Evolutionary conservation across 2,113 vertebrate species (phyloP).

Genomic region (Tetraodon nigroviridis): DNA sequence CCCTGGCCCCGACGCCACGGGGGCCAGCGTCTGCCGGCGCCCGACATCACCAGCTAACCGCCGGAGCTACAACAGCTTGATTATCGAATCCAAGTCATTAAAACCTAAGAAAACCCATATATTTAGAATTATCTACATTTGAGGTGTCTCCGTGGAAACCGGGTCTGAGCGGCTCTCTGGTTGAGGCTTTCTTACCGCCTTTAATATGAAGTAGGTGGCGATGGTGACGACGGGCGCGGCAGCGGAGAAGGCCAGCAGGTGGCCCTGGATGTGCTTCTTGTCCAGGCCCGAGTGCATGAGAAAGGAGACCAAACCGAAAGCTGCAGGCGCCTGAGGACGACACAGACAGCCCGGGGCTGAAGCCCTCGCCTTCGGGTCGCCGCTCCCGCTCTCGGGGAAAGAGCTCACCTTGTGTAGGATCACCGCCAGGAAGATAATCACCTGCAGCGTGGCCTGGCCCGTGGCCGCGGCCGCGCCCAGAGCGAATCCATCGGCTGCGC

Average conservation of each 20-base stretch:
- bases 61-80: too few relatives aligned
- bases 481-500: conserved; percentile 78
- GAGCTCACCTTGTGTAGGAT: conserved; percentile 78
- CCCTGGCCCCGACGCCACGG: too few relatives aligned
- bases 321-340: conserved; percentile 71
- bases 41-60: too few relatives aligned
- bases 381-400: not conserved
- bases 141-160: too few relatives aligned
- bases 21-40: too few relatives aligned
- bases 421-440: conserved; percentile 78
- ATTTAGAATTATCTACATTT: too few relatives aligned
- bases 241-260: conserved; percentile 75
- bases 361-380: too few relatives aligned
- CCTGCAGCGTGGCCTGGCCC: conserved; percentile 72
- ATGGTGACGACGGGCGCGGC: conserved; percentile 74
- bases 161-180: too few relatives aligned
- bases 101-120: too few relatives aligned
- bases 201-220: conserved; percentile 73
- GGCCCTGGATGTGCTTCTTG: conserved; percentile 72
- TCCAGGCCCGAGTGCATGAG: conserved; percentile 76
- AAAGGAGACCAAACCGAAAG: conserved; percentile 78
- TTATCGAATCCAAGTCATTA: too few relatives aligned
- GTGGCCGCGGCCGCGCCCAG: conserved; percentile 77
- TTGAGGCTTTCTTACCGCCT: conserved; percentile 64
- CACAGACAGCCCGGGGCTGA: not conserved